Evolutionary conservation across 2,797 vertebrate genomes (phyloP).

Genomic region (Poliocrania exsul): DNA sequence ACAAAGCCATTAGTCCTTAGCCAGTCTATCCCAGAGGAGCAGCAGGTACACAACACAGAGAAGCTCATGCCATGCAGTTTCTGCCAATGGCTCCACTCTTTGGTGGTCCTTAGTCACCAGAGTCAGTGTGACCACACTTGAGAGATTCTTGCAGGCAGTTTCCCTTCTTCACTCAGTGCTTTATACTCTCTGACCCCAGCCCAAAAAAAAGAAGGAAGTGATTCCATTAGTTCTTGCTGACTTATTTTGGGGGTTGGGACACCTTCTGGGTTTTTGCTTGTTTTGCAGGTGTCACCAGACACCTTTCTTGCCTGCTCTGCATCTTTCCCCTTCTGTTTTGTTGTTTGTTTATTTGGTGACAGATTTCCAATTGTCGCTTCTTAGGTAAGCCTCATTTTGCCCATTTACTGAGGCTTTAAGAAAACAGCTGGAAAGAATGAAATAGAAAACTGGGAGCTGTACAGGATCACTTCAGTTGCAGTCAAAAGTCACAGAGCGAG

Average conservation of each 20-base stretch:
- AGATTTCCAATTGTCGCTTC: not conserved
- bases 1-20: not conserved
- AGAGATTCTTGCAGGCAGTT: not conserved
- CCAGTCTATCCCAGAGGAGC: not conserved
- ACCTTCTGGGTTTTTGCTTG: not conserved
- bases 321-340: not conserved
- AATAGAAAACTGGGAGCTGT: not conserved
- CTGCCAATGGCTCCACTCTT: not conserved
- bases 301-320: not conserved
- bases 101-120: not conserved
- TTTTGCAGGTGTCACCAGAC: not conserved
- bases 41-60: rapidly evolving
- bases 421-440: not conserved
- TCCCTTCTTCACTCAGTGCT: not conserved
- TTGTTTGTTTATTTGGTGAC: not conserved
- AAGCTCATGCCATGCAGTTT: rapidly evolving
- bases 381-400: not conserved
- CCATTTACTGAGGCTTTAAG: not conserved
- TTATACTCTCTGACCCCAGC: not conserved
- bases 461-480: not conserved
- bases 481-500: not conserved
- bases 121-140: not conserved
- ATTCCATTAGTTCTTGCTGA: not conserved
- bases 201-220: not conserved
- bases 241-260: not conserved